Conservation (phyloP, 2,113 vertebrate genomes). For the Pachyramphus minor region DNA sequence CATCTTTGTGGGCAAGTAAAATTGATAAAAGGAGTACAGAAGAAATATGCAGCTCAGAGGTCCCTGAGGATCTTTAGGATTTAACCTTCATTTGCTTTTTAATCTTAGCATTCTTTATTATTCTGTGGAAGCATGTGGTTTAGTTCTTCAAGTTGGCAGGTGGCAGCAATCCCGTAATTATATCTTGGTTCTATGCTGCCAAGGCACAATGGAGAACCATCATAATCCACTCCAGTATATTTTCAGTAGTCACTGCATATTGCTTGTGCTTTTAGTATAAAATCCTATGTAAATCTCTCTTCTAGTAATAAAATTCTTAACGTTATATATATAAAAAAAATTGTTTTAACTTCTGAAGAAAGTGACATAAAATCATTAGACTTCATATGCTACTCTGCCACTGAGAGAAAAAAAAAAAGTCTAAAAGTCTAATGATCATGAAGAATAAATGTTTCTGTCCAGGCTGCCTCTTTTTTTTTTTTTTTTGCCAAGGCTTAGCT, state of each 20-base stretch:
- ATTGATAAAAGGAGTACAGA: background rate
- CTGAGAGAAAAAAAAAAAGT: conserved; percentile 34
- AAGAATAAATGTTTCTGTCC: background rate
- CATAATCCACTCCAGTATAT: conserved; percentile 40
- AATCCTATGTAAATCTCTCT: conserved; percentile 25
- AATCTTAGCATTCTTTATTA: conserved; percentile 32
- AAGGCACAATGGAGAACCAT: conserved; percentile 31
- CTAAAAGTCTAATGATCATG: background rate
- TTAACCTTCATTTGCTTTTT: conserved; percentile 59
- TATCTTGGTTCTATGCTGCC: conserved; percentile 28
- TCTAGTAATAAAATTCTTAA: conserved; percentile 58
- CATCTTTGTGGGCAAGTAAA: background rate
- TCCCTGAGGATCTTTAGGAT: background rate
- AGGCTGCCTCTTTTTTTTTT: background rate
- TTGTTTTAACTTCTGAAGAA: conserved; percentile 65
- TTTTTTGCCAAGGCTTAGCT: background rate
- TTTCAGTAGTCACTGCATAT: conserved; percentile 24
- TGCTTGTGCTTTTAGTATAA: conserved; percentile 32
- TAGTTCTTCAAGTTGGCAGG: conserved; percentile 35
- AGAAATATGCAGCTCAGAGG: background rate
- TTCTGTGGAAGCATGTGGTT: conserved; percentile 5
- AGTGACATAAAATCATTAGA: conserved; percentile 53
- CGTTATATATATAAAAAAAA: conserved; percentile 9
- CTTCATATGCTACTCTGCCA: background rate
- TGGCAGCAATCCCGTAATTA: conserved; percentile 45